Percentiles rank a stretch among this genome's conserved stretches.
Evolutionary conservation across 1,140 invertebrate genomes (phyloP).

Genomic region (Micrasema minimum): DNA sequence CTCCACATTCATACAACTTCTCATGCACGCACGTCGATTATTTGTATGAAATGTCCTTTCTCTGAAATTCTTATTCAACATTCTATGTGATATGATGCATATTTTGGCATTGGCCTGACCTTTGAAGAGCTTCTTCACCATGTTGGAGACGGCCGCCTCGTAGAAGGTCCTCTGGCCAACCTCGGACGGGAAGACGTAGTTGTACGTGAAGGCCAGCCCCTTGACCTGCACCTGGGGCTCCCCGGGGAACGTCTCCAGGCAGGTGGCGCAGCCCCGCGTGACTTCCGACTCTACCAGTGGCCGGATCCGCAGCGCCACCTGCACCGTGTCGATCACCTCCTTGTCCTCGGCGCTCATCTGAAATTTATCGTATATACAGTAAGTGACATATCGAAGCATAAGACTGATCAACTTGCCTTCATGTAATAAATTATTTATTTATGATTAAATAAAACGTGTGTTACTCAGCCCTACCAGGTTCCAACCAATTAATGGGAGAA

Average conservation of each 20-base stretch:
- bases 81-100: too few relatives aligned
- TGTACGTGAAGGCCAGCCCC: conserved; percentile 88
- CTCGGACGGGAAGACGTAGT: conserved; percentile 82
- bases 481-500: too few relatives aligned
- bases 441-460: too few relatives aligned
- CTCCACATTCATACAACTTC: too few relatives aligned
- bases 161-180: conserved; percentile 82
- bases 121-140: conserved; percentile 84
- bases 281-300: conserved; percentile 80
- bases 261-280: conserved; percentile 74
- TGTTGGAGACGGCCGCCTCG: conserved; percentile 76
- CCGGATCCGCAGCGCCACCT: conserved; percentile 83
- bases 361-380: too few relatives aligned
- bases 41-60: conserved; percentile 63
- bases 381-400: too few relatives aligned
- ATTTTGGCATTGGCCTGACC: too few relatives aligned
- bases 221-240: conserved; percentile 79
- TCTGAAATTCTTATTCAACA: conserved; percentile 84
- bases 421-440: too few relatives aligned
- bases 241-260: conserved; percentile 71
- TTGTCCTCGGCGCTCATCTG: conserved; percentile 52
- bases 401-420: too few relatives aligned
- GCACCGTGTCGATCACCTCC: conserved; percentile 66
- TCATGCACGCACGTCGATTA: too few relatives aligned
- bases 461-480: too few relatives aligned